phyloP scores from a whole-genome alignment of 2,113 vertebrate species.

The Pangasianodon hypophthalmus region DNA sequence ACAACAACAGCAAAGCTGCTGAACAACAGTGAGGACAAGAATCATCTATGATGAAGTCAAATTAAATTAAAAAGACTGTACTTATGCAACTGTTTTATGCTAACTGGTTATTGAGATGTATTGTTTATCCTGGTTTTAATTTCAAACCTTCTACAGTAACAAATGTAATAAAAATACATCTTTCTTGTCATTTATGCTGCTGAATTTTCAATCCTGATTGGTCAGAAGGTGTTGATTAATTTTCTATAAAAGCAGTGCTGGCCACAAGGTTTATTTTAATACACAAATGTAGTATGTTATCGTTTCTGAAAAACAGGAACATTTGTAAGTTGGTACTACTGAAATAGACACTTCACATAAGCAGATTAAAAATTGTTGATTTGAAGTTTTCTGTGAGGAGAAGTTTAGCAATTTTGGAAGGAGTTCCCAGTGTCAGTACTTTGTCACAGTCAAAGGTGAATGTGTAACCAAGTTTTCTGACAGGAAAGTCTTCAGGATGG shows the following conservation, averaged over 20 bases:
- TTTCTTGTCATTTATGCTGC: not conserved
- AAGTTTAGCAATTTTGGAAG: no score
- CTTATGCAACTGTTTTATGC: not conserved
- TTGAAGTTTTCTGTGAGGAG: no score
- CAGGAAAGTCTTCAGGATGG: not conserved
- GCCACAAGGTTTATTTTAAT: not conserved
- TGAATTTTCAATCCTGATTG: not conserved
- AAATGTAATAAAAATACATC: not conserved
- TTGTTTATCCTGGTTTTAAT: not conserved
- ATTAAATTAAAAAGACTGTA: not conserved
- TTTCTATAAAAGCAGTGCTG: no score
- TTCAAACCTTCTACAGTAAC: not conserved
- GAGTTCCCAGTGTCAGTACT: no score
- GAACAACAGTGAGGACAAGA: constrained; percentile 17
- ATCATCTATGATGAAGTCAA: not conserved
- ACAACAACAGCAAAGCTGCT: not conserved
- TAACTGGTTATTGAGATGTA: not conserved
- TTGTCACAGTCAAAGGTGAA: not conserved
- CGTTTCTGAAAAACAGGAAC: not conserved
- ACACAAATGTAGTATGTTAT: not conserved
- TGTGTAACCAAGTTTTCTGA: not conserved
- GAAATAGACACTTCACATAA: not conserved
- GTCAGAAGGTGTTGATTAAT: not conserved
- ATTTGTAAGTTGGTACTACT: not conserved
- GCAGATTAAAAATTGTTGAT: no score